Conservation (phyloP, 53 echinoderm and acorn worm genomes). For the Paracentrotus lividus region DNA sequence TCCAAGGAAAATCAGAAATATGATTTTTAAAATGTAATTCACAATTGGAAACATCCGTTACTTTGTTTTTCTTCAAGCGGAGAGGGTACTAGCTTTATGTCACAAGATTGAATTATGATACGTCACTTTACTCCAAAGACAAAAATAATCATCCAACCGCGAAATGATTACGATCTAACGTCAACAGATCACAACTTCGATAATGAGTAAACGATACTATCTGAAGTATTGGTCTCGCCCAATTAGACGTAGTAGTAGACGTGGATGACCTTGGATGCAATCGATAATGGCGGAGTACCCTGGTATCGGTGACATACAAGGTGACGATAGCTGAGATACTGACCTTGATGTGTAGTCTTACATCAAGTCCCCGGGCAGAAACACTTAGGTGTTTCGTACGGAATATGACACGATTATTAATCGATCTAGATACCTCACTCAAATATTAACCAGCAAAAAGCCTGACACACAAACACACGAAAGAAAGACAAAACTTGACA, state of each 20-base stretch:
- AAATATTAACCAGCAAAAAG: neutral
- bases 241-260: slow-evolving; percentile 37
- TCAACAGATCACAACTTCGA: slow-evolving; percentile 46
- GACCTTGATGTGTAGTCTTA: slow-evolving; percentile 52
- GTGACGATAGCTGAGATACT: slow-evolving; percentile 48
- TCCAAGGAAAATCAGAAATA: neutral
- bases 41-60: slow-evolving; percentile 32
- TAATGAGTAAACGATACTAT: slow-evolving; percentile 58
- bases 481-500: too few relatives aligned
- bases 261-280: slow-evolving; percentile 49
- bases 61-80: neutral
- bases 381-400: neutral
- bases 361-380: slow-evolving; percentile 20
- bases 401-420: slow-evolving; percentile 27
- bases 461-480: neutral
- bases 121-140: slow-evolving; percentile 21
- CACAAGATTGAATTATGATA: slow-evolving; percentile 20
- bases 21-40: neutral
- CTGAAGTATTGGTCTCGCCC: slow-evolving; percentile 52
- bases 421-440: neutral
- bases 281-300: slow-evolving; percentile 41
- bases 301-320: slow-evolving; percentile 53
- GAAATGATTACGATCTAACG: slow-evolving; percentile 54
- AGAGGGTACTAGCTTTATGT: neutral
- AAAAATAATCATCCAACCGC: slow-evolving; percentile 43